Evolutionary conservation across 2,797 vertebrate genomes (phyloP).

Genomic region (Acridotheres tristis): DNA sequence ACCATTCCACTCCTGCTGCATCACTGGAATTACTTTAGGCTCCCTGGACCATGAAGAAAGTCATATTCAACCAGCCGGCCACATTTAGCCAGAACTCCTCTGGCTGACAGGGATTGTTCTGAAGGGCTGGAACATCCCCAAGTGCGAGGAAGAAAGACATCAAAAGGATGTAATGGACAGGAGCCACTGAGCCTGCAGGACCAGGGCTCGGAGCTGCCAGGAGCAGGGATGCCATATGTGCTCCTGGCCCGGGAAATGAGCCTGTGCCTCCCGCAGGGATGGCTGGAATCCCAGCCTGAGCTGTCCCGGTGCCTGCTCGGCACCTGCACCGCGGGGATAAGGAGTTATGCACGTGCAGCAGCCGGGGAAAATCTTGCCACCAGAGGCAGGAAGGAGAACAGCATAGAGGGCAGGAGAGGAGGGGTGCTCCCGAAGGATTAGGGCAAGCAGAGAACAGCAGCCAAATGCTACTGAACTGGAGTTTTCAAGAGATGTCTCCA

Average conservation of each 20-base stretch:
- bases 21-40: neutral
- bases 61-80: neutral
- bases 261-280: neutral
- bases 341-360: neutral
- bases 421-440: neutral
- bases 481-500: neutral
- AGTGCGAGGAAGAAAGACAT: neutral
- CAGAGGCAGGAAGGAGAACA: neutral
- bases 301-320: neutral
- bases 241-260: neutral
- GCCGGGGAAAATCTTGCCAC: too few species aligned
- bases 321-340: fast-evolving
- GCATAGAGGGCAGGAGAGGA: neutral
- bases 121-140: neutral
- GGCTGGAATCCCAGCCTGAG: neutral
- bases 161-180: neutral
- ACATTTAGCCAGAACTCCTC: neutral
- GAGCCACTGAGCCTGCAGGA: neutral
- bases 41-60: neutral
- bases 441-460: neutral
- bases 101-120: neutral
- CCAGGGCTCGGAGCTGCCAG: neutral
- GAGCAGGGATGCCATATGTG: neutral
- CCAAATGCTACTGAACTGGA: neutral
- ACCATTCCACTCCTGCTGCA: neutral